These are phyloP conservation scores for Tetropium fuscum DNA, from an alignment of 2,888 invertebrate species.

Conservation along the genomic window DNA sequence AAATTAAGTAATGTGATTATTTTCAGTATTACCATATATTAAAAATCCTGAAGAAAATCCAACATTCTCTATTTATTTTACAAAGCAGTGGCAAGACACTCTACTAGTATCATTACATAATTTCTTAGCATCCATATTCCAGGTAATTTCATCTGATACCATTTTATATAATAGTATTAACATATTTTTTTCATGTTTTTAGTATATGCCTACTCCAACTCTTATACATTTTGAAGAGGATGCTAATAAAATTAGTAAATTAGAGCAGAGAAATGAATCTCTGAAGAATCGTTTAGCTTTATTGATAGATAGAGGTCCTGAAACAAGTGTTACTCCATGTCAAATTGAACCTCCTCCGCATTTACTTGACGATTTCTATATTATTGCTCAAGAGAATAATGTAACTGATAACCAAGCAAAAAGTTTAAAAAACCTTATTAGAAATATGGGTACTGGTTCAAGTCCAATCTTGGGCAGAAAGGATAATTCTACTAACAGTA, in stretches of 20 bases:
- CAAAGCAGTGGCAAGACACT: slow-evolving; percentile 96
- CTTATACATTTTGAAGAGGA: slow-evolving; percentile 90
- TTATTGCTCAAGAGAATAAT: slow-evolving; percentile 83
- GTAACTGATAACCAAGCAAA: slow-evolving; percentile 76
- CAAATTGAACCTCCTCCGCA: slow-evolving; percentile 80
- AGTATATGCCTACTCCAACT: slow-evolving; percentile 90
- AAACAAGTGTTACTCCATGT: slow-evolving; percentile 70
- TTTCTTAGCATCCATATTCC: slow-evolving; percentile 89
- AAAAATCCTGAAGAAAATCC: slow-evolving; percentile 93
- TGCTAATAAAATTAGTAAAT: slow-evolving; percentile 79
- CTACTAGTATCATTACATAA: slow-evolving; percentile 92
- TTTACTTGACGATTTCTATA: slow-evolving; percentile 91
- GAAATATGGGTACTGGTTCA: slow-evolving; percentile 83
- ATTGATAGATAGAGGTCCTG: slow-evolving; percentile 65
- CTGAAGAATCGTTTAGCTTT: slow-evolving; percentile 72
- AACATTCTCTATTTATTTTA: slow-evolving; percentile 89
- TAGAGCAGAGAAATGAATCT: slow-evolving; percentile 87
- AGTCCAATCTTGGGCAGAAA: slow-evolving; percentile 86
- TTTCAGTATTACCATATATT: slow-evolving; percentile 89
- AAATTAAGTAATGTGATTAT: slow-evolving; percentile 17
- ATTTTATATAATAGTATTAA: not conserved
- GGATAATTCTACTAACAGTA: slow-evolving; percentile 66
- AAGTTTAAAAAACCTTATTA: slow-evolving; percentile 81
- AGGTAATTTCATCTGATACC: slow-evolving; percentile 63
- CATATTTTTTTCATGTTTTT: slow-evolving; percentile 59